These are phyloP conservation scores for Cirrhinus mrigala DNA, from an alignment of 2,797 vertebrate genomes.

Conservation along the genomic window DNA sequence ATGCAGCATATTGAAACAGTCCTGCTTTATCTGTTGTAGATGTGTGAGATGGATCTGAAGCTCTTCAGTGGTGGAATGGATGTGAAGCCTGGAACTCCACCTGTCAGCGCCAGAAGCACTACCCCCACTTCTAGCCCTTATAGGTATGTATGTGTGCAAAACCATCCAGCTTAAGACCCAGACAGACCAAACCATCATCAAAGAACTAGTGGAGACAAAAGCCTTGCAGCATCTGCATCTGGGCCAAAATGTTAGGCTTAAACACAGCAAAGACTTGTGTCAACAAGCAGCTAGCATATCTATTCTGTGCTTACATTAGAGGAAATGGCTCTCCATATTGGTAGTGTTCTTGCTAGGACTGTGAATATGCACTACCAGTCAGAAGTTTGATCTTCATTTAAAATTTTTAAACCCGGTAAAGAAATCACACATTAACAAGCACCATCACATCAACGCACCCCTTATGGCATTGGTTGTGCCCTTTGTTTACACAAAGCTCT, in stretches of 20 bases:
- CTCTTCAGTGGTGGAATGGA: slow-evolving; percentile 94
- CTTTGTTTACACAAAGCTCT: no score
- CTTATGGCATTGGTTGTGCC: no score
- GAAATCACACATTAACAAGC: no score
- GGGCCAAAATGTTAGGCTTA: background rate
- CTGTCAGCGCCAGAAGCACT: slow-evolving; percentile 89
- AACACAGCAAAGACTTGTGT: background rate
- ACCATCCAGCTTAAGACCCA: slow-evolving; percentile 6
- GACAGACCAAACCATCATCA: background rate
- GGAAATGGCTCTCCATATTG: background rate
- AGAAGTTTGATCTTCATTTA: no score
- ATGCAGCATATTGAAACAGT: background rate
- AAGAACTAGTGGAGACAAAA: background rate
- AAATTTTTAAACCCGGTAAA: no score
- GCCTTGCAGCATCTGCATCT: background rate
- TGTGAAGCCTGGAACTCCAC: slow-evolving; percentile 95
- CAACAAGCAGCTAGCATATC: background rate
- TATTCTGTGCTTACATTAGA: background rate
- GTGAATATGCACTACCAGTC: background rate
- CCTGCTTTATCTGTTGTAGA: slow-evolving; percentile 74
- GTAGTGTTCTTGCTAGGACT: background rate
- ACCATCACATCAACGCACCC: no score
- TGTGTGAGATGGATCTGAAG: slow-evolving; percentile 97
- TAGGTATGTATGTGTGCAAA: slow-evolving; percentile 75
- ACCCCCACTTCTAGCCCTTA: slow-evolving; percentile 97